Conservation (phyloP, 2,888 invertebrate species). For the Zygaena filipendulae region DNA sequence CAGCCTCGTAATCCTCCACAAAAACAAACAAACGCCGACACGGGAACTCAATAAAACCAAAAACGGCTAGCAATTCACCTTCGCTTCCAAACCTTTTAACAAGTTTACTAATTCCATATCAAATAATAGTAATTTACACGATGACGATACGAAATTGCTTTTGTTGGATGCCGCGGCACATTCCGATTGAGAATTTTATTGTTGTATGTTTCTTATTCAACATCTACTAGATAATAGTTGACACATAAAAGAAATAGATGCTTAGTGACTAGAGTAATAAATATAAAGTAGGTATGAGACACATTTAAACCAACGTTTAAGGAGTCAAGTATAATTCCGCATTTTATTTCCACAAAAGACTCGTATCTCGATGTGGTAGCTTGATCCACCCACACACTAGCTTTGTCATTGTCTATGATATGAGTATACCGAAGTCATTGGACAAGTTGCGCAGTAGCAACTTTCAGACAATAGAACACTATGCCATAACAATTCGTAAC, state of each 20-base stretch:
- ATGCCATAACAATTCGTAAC: slow-evolving; percentile 34
- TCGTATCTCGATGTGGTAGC: slow-evolving; percentile 22
- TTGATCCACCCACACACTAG: slow-evolving; percentile 40
- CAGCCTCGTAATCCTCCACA: slow-evolving; percentile 43
- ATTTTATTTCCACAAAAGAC: too few species aligned
- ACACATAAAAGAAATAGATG: too few species aligned
- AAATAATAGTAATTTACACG: slow-evolving; percentile 64
- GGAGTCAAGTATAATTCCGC: too few species aligned
- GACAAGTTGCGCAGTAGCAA: slow-evolving; percentile 48
- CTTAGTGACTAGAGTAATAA: too few species aligned
- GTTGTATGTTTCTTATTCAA: slow-evolving; percentile 50
- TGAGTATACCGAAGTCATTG: slow-evolving; percentile 30
- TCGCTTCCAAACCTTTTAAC: slow-evolving; percentile 57
- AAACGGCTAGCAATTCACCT: slow-evolving; percentile 56
- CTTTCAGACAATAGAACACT: slow-evolving; percentile 45
- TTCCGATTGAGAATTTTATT: slow-evolving; percentile 54
- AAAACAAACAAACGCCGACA: slow-evolving; percentile 62
- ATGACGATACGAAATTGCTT: slow-evolving; percentile 54
- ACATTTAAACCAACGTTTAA: too few species aligned
- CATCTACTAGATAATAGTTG: too few species aligned
- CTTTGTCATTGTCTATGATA: slow-evolving; percentile 34
- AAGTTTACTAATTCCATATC: slow-evolving; percentile 67
- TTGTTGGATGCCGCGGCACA: slow-evolving; percentile 54
- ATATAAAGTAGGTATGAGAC: too few species aligned
- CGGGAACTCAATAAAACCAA: slow-evolving; percentile 63